These are phyloP conservation scores for Myzus persicae DNA, from an alignment of 1,140 invertebrate genomes.

Conservation along the genomic window DNA sequence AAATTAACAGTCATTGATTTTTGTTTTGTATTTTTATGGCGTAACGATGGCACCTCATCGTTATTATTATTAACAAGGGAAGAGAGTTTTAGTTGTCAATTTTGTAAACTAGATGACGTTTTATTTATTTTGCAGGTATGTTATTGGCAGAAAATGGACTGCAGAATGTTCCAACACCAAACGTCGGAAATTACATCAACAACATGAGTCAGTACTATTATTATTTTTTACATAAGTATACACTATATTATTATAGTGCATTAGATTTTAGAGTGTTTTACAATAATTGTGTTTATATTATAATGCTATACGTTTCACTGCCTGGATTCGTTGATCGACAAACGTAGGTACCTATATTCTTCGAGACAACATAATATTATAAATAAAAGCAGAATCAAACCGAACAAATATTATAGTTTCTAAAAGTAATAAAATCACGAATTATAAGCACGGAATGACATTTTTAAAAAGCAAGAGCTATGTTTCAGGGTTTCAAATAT, in stretches of 20 bases:
- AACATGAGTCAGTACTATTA: slow-evolving; percentile 51
- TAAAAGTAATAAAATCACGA: neutral
- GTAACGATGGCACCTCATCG: neutral
- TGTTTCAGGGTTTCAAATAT: neutral
- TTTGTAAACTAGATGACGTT: neutral
- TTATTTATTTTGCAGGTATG: slow-evolving; percentile 44
- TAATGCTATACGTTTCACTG: neutral
- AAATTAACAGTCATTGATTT: slow-evolving; percentile 31
- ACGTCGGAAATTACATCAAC: slow-evolving; percentile 25
- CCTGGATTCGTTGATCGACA: neutral
- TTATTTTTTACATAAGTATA: slow-evolving; percentile 16
- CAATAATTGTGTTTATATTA: neutral
- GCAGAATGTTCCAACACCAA: slow-evolving; percentile 22
- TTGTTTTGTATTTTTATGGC: slow-evolving; percentile 11
- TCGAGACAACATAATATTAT: neutral
- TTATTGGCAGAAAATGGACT: slow-evolving; percentile 46
- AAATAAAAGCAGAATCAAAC: neutral
- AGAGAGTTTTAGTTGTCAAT: neutral
- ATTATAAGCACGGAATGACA: neutral
- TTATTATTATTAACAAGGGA: neutral
- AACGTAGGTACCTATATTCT: neutral
- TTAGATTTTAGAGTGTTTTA: neutral
- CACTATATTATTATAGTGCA: neutral
- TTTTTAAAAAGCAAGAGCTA: neutral
- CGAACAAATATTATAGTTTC: neutral